These are phyloP conservation scores for Ormia ochracea DNA, from an alignment of 2,888 invertebrate genomes.

Conservation along the genomic window DNA sequence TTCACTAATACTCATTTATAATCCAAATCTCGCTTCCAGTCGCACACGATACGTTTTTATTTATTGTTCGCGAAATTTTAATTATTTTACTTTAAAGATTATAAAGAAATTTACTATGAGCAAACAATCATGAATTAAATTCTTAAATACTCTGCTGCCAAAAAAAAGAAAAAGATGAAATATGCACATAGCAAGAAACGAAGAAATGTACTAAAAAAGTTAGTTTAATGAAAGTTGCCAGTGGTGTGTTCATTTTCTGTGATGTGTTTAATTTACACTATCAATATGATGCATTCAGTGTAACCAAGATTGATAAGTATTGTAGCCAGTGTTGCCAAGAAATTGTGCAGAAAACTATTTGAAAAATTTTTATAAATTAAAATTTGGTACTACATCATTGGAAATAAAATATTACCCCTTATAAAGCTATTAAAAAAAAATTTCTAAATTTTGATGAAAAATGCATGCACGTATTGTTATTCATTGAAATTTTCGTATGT, in stretches of 20 bases:
- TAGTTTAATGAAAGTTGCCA: slow-evolving; percentile 6
- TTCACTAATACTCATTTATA: background rate
- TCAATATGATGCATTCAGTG: background rate
- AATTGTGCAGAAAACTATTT: too few species aligned
- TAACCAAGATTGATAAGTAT: too few species aligned
- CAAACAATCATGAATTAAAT: background rate
- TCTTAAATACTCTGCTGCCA: background rate
- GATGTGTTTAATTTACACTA: background rate
- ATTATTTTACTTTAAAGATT: background rate
- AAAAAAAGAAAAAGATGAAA: too few species aligned
- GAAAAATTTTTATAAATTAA: too few species aligned
- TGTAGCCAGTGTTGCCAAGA: too few species aligned
- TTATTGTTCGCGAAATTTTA: background rate
- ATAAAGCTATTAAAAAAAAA: too few species aligned
- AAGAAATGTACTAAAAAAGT: slow-evolving; percentile 29
- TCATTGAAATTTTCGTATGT: too few species aligned
- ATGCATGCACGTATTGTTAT: too few species aligned
- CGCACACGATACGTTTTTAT: background rate
- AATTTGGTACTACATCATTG: too few species aligned
- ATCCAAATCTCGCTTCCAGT: background rate
- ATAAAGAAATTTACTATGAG: background rate
- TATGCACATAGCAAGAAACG: slow-evolving; percentile 8
- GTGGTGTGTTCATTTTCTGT: slow-evolving; percentile 6
- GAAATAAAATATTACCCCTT: too few species aligned
- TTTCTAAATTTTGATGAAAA: too few species aligned